phyloP scores from a whole-genome alignment of 2,888 invertebrate genomes.

The Cheilosia vulpina region DNA sequence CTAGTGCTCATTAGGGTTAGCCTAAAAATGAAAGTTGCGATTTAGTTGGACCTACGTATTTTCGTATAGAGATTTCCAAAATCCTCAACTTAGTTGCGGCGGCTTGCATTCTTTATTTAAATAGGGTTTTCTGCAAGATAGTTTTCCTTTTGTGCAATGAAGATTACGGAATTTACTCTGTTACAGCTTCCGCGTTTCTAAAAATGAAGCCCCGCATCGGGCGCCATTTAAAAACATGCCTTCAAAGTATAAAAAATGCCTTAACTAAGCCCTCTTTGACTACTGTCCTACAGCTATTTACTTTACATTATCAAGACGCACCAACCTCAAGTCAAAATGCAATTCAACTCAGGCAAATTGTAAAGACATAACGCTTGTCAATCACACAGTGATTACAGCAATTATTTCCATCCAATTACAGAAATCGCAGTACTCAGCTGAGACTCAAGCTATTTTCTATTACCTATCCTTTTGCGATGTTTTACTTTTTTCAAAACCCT shows the following conservation, averaged over 20 bases:
- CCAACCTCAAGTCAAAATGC: background rate
- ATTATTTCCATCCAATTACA: constrained; percentile 12
- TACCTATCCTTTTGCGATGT: constrained; percentile 19
- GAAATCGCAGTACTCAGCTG: constrained; percentile 4
- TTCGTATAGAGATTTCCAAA: no score
- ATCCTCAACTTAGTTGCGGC: no score
- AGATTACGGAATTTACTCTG: no score
- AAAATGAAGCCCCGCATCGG: background rate
- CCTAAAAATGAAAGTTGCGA: no score
- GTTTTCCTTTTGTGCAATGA: no score
- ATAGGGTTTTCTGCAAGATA: no score
- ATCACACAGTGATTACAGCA: background rate
- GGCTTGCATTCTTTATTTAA: no score
- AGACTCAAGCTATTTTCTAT: constrained; percentile 42
- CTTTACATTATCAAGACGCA: no score
- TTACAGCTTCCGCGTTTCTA: no score
- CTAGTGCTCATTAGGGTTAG: no score
- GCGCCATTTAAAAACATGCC: background rate
- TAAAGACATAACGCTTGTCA: background rate
- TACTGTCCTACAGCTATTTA: background rate
- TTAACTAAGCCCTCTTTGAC: background rate
- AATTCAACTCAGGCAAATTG: background rate
- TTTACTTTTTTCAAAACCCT: background rate
- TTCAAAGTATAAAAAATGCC: background rate
- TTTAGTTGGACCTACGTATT: no score